These are phyloP conservation scores for Brachionus paranguensis DNA, from an alignment of 1,140 invertebrate species.

Conservation along the genomic window DNA sequence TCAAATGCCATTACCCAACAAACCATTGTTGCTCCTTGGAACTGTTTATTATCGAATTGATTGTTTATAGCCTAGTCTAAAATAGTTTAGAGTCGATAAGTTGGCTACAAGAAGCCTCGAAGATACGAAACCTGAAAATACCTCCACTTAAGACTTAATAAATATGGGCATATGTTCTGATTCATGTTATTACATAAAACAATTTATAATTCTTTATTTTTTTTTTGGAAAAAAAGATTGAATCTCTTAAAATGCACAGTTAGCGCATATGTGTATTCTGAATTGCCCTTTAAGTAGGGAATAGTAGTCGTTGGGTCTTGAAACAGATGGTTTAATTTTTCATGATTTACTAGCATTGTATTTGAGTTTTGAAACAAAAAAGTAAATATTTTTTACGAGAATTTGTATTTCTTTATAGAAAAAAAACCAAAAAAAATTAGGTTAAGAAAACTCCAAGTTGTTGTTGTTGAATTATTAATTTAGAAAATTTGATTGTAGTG, in stretches of 20 bases:
- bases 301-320: background rate
- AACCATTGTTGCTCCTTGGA: background rate
- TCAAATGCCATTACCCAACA: background rate
- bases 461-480: conserved; percentile 28
- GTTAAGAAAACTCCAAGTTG: conserved; percentile 21
- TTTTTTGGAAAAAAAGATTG: background rate
- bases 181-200: conserved; percentile 34
- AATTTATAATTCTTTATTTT: background rate
- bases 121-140: background rate
- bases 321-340: conserved; percentile 22
- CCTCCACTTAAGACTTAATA: background rate
- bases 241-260: conserved; percentile 9
- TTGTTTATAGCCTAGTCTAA: background rate
- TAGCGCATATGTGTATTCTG: background rate
- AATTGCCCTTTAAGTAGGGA: background rate
- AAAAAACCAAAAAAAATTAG: background rate
- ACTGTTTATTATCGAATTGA: conserved; percentile 4
- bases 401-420: background rate
- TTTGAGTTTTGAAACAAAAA: background rate
- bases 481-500: background rate
- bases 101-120: background rate
- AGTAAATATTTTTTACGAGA: conserved; percentile 15
- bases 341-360: background rate
- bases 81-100: background rate
- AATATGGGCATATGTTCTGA: conserved; percentile 15